Percentiles rank a stretch among this genome's conserved stretches.
phyloP scores from a whole-genome alignment of 53 echinoderm and acorn worm genomes.

The Henricia sp. region DNA sequence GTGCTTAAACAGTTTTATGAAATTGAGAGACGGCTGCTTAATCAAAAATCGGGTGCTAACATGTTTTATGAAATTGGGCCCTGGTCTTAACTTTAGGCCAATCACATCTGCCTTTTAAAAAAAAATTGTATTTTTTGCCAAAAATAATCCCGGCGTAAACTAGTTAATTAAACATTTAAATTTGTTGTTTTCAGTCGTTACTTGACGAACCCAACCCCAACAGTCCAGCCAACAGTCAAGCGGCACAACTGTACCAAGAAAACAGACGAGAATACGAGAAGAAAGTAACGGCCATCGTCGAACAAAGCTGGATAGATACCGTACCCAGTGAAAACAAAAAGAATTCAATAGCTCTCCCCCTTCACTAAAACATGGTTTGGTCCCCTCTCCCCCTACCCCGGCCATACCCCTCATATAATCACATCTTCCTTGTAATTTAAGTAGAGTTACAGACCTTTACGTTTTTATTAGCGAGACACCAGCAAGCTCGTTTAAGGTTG shows the following conservation, averaged over 20 bases:
- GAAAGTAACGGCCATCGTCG: constrained; percentile 89
- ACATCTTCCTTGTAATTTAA: constrained; percentile 12
- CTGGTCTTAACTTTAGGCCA: no score
- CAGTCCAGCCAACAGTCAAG: constrained; percentile 98
- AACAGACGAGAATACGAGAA: constrained; percentile 98
- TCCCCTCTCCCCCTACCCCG: not conserved
- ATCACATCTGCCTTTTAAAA: no score
- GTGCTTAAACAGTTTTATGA: no score
- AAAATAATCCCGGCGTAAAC: no score
- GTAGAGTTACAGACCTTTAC: not conserved
- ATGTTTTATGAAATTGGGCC: no score
- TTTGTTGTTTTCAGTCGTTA: constrained; percentile 72
- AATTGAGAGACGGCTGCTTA: no score
- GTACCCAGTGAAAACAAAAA: not conserved
- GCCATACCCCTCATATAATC: not conserved
- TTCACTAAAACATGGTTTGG: constrained; percentile 2
- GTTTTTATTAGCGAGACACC: not conserved
- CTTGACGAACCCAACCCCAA: constrained; percentile 99
- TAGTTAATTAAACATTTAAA: no score
- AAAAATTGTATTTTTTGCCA: no score
- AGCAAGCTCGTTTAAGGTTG: no score
- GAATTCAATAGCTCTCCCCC: not conserved
- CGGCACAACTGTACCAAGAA: constrained; percentile 99
- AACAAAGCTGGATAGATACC: constrained; percentile 86
- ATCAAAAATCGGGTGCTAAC: no score